Percentiles rank a stretch among this genome's conserved stretches.
Conservation (phyloP, 1,140 invertebrate genomes). For the Leptestheria dahalacensis region DNA sequence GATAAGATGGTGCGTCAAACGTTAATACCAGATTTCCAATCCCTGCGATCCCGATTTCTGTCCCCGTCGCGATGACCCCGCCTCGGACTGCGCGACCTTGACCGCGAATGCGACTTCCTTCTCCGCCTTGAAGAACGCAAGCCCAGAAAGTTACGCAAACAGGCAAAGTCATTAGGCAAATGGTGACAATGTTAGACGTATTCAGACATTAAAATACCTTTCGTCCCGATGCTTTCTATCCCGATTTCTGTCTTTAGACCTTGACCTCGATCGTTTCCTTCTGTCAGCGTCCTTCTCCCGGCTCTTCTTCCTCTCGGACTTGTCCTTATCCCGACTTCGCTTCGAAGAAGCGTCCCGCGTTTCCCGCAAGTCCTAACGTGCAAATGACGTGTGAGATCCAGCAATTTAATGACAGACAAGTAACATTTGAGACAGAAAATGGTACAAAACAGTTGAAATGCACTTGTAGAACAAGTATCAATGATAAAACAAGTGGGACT, state of each 20-base stretch:
- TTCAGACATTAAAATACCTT: background rate
- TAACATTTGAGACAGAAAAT: background rate
- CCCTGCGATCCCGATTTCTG: background rate
- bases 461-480: too few relatives aligned
- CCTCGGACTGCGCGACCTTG: background rate
- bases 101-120: background rate
- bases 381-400: too few relatives aligned
- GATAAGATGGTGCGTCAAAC: too few relatives aligned
- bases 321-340: slow-evolving; percentile 14
- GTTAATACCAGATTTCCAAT: background rate
- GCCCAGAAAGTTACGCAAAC: too few relatives aligned
- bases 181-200: too few relatives aligned
- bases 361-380: too few relatives aligned
- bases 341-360: too few relatives aligned
- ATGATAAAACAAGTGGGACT: background rate
- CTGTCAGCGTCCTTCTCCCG: slow-evolving; percentile 17
- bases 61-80: background rate
- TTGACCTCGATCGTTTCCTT: slow-evolving; percentile 16
- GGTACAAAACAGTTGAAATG: background rate
- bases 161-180: too few relatives aligned
- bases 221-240: slow-evolving; percentile 6
- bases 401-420: background rate
- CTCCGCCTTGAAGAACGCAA: too few relatives aligned
- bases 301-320: background rate
- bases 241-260: slow-evolving; percentile 13